Base-by-base conservation (phyloP, 2,888 invertebrate genomes). In the Cryptus viduatorius region DNA sequence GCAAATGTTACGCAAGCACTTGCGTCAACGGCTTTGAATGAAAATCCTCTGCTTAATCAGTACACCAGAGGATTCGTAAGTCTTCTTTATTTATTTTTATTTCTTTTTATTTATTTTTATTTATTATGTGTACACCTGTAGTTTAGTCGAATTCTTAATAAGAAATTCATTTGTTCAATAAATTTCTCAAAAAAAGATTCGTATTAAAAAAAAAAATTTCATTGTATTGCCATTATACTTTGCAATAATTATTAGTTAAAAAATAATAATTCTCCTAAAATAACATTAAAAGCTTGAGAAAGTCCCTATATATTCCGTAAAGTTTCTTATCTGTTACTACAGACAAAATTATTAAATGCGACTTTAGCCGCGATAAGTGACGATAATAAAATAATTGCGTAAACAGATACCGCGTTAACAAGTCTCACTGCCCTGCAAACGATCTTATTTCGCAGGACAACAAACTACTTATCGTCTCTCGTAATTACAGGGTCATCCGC, bases 61-160 rank as follows among this genome's bases (percentile, higher is more conserved):
- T 99, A 99, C 90, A 98, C 99, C 0, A 95, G 99, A 92, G 98
- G 98, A 91, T 98, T 97, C 96, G 98, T 99, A 95, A 96, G 96
- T 95, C 85, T 31, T 12, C 5, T 56, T 37, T 37, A 37, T 37
- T 37, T 7, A 7, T 37, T 37, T 37, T 37, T 8, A 37, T 37
- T 37, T 1, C 1, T 24, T 24, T 24, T 24, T 24, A 24, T 24
- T 24, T 24, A 24, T 24, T 24, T 24, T 24, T 24, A 24, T 24
- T 24, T 24, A 24, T 24, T 24, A n/a, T n/a, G n/a, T n/a, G n/a
- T 24, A 3, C 24, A 24, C 24, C 24, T 24, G 24, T 24, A 24
- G 1, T 24, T 24, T 24, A 0, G 24, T 24, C 24, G 24, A 24
- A 24, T 24, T 24, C 24, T 3, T 24, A 2, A 24, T 24, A 24